A percentile compares a stretch with the other conserved stretches of the same genome.
Conservation (phyloP, 92 coral and sea anemone genomes). For the Paragorgia papillata region DNA sequence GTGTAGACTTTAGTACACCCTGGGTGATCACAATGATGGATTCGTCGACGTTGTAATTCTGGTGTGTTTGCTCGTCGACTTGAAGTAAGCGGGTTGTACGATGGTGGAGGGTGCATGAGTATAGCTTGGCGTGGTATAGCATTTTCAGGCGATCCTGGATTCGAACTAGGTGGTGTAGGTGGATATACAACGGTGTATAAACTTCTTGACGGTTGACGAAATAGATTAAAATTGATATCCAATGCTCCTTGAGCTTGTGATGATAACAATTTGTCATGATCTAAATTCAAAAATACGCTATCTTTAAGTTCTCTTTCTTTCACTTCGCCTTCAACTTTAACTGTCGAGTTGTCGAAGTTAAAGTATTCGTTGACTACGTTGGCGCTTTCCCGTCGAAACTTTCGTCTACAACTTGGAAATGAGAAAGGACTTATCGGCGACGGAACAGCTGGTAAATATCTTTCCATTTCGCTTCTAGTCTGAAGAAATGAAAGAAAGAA, state of each 20-base stretch:
- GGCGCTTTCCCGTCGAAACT: slow-evolving; percentile 98
- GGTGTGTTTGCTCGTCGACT: slow-evolving; percentile 73
- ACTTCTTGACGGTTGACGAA: slow-evolving; percentile 32
- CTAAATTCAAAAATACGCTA: slow-evolving; percentile 50
- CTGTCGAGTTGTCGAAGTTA: slow-evolving; percentile 82
- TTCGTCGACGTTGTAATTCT: slow-evolving; percentile 84
- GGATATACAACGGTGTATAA: slow-evolving; percentile 77
- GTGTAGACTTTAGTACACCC: slow-evolving; percentile 98
- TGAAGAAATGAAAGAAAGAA: slow-evolving; percentile 35
- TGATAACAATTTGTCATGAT: slow-evolving; percentile 48
- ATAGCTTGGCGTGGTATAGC: slow-evolving; percentile 71
- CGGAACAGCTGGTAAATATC: slow-evolving; percentile 75
- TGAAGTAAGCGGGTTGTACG: slow-evolving; percentile 65
- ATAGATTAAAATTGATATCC: slow-evolving; percentile 35
- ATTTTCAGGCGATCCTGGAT: slow-evolving; percentile 98
- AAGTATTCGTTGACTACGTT: slow-evolving; percentile 96
- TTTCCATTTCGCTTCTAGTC: slow-evolving; percentile 97
- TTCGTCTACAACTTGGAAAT: slow-evolving; percentile 74
- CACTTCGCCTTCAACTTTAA: slow-evolving; percentile 68
- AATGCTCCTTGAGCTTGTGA: slow-evolving; percentile 40
- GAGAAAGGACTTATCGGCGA: slow-evolving; percentile 90
- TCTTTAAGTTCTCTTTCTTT: slow-evolving; percentile 44
- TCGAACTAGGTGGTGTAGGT: slow-evolving; percentile 97
- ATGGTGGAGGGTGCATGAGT: slow-evolving; percentile 90
- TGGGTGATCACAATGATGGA: slow-evolving; percentile 98